phyloP scores from a whole-genome alignment of 2,888 invertebrate species.

The Heterodera filipjevi region DNA sequence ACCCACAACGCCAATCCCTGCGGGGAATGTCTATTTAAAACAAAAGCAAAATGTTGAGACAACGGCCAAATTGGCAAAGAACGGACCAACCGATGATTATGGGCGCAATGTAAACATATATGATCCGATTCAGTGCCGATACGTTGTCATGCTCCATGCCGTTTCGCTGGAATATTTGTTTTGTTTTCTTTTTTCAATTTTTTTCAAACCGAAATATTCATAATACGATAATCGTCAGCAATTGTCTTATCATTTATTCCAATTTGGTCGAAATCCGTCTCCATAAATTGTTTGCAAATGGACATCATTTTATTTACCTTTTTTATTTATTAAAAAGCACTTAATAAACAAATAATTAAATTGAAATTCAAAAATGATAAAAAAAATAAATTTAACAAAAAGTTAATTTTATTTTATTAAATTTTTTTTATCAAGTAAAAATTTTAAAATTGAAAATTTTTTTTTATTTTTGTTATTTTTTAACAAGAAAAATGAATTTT shows the following conservation, averaged over 20 bases:
- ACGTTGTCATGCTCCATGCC: conserved; percentile 30
- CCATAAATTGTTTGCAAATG: neutral
- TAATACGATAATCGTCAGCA: neutral
- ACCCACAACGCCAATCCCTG: conserved; percentile 23
- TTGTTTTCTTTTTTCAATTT: neutral
- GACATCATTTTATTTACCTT: neutral
- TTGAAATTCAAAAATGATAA: no score
- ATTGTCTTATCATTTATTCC: neutral
- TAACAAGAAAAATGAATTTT: no score
- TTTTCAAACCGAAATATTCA: conserved; percentile 5
- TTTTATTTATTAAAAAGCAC: no score
- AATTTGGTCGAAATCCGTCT: neutral
- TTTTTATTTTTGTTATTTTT: no score
- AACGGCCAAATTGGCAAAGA: neutral
- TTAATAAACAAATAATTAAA: no score
- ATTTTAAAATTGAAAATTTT: no score
- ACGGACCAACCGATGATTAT: conserved; percentile 64
- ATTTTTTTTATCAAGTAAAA: no score
- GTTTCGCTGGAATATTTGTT: neutral
- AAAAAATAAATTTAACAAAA: no score
- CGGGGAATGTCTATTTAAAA: neutral
- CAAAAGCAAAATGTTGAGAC: neutral
- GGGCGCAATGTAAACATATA: conserved; percentile 67
- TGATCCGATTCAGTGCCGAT: conserved; percentile 56
- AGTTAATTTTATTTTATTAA: no score